These are phyloP conservation scores for Notiomystis cincta DNA, from an alignment of 2,113 vertebrate species.

Conservation along the genomic window DNA sequence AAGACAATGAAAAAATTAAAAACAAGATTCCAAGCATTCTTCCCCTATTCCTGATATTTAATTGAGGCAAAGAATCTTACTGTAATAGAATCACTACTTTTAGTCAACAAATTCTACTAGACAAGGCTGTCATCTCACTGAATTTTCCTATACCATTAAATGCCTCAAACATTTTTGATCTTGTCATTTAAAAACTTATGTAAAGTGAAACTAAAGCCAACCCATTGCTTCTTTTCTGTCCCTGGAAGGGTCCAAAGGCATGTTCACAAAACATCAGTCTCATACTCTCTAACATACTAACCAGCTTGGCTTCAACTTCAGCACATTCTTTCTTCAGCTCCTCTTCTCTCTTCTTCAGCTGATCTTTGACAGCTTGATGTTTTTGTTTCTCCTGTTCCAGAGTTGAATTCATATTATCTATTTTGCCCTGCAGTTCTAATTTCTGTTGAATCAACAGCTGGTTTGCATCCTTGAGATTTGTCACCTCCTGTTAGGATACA, in stretches of 20 bases:
- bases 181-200: neutral
- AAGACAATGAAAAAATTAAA: neutral
- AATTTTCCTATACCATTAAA: neutral
- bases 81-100: neutral
- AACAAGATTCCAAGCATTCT: neutral
- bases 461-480: slow-evolving; percentile 87
- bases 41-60: neutral
- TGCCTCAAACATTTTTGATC: neutral
- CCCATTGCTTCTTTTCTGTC: neutral
- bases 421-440: slow-evolving; percentile 85
- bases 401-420: slow-evolving; percentile 72
- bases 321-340: slow-evolving; percentile 77
- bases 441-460: slow-evolving; percentile 95
- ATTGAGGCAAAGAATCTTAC: neutral
- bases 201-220: neutral
- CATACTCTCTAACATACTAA: slow-evolving; percentile 32
- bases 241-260: neutral
- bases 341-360: slow-evolving; percentile 80
- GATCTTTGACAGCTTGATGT: slow-evolving; percentile 79
- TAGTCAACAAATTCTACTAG: neutral
- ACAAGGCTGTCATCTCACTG: neutral
- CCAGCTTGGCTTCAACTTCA: slow-evolving; percentile 79
- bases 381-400: slow-evolving; percentile 83
- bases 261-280: neutral
- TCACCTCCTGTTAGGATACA: slow-evolving; percentile 77